Conservation (phyloP, 2,888 invertebrate genomes). For the Stenolophus ochropezus region DNA sequence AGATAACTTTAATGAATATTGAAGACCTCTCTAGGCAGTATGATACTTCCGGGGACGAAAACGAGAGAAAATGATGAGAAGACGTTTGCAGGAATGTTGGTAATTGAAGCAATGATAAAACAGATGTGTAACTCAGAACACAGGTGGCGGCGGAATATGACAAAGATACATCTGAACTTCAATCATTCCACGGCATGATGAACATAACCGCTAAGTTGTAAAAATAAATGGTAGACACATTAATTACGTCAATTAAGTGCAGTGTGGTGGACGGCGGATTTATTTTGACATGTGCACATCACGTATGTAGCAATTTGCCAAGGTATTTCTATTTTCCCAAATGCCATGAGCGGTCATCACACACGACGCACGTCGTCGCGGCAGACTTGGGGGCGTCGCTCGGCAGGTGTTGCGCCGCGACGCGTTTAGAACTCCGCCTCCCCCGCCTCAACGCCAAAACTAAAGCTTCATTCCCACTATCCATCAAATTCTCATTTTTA, state of each 20-base stretch:
- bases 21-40: too few relatives aligned
- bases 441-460: not conserved
- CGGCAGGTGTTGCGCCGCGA: constrained; percentile 46
- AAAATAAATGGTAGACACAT: not conserved
- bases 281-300: constrained; percentile 3
- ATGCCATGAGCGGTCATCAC: constrained; percentile 29
- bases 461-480: not conserved
- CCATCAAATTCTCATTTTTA: too few relatives aligned
- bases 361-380: constrained; percentile 8
- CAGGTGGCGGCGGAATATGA: not conserved
- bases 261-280: not conserved
- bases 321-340: constrained; percentile 27
- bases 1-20: too few relatives aligned
- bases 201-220: not conserved
- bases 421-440: constrained; percentile 3
- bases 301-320: constrained; percentile 16
- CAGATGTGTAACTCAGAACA: not conserved
- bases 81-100: not conserved
- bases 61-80: not conserved
- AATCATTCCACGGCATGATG: not conserved
- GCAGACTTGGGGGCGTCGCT: constrained; percentile 56
- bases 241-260: not conserved
- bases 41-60: too few relatives aligned
- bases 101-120: not conserved
- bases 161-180: not conserved